A percentile compares a stretch with the other conserved stretches of the same genome.
Conservation (phyloP, 2,797 vertebrate genomes). For the Thalassophryne amazonica region DNA sequence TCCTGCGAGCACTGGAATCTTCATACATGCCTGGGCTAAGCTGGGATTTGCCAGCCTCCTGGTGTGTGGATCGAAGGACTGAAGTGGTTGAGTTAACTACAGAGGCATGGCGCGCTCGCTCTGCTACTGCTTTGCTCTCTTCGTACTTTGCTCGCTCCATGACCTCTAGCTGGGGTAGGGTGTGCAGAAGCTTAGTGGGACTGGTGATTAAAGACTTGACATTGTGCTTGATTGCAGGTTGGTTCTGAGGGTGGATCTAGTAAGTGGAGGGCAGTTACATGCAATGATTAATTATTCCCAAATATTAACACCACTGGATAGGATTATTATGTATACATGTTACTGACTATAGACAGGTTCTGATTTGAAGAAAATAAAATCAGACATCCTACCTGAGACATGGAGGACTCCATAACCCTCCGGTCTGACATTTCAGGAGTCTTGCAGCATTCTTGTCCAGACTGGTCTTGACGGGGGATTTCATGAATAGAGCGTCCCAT, state of each 20-base stretch:
- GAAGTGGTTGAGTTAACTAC: slow-evolving; percentile 94
- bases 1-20: slow-evolving; percentile 89
- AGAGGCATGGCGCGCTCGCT: slow-evolving; percentile 87
- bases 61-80: slow-evolving; percentile 92
- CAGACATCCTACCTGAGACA: slow-evolving; percentile 85
- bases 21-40: slow-evolving; percentile 96
- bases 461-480: slow-evolving; percentile 90
- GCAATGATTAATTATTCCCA: background rate
- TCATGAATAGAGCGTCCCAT: slow-evolving; percentile 98
- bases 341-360: background rate
- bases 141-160: slow-evolving; percentile 92
- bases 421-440: slow-evolving; percentile 88
- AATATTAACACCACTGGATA: background rate
- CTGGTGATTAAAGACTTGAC: slow-evolving; percentile 97
- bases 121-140: slow-evolving; percentile 83
- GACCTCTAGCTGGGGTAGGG: slow-evolving; percentile 85
- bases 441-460: slow-evolving; percentile 89
- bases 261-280: slow-evolving; percentile 63
- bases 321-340: background rate
- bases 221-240: slow-evolving; percentile 95
- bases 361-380: background rate
- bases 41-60: slow-evolving; percentile 90
- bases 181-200: slow-evolving; percentile 85
- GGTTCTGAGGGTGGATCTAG: slow-evolving; percentile 83
- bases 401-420: slow-evolving; percentile 87